These are phyloP conservation scores for Parasteatoda tepidariorum DNA, from an alignment of 1,140 invertebrate genomes.

Conservation along the genomic window DNA sequence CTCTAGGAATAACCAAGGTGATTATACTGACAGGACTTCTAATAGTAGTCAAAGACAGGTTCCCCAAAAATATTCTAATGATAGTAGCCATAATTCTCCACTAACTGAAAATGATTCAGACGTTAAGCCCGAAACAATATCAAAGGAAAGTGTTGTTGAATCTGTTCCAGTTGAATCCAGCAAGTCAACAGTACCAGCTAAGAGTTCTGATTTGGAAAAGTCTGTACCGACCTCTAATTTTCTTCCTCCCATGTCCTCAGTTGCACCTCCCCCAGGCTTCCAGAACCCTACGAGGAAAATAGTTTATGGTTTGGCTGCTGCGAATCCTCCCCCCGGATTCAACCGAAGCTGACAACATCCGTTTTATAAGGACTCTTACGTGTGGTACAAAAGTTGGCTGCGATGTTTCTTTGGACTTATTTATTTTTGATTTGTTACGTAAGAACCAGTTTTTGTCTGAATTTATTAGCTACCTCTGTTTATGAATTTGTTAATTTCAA, in stretches of 20 bases:
- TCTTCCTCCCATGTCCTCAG: neutral
- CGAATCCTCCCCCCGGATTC: constrained; percentile 36
- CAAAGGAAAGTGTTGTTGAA: neutral
- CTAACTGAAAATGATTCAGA: neutral
- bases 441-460: too few species aligned
- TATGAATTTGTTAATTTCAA: too few species aligned
- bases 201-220: neutral
- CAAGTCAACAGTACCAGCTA: too few species aligned
- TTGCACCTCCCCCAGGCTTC: constrained; percentile 29
- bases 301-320: constrained; percentile 18
- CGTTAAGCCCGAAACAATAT: neutral
- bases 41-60: too few species aligned
- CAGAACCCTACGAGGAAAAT: constrained; percentile 19
- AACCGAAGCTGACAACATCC: constrained; percentile 38
- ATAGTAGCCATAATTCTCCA: too few species aligned
- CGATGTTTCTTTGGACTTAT: neutral
- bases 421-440: neutral
- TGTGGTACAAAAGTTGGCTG: constrained; percentile 43
- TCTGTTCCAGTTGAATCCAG: too few species aligned
- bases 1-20: too few species aligned
- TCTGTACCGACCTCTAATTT: neutral
- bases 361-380: constrained; percentile 19
- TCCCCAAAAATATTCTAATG: too few species aligned
- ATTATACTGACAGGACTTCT: too few species aligned
- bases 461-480: too few species aligned